These are phyloP conservation scores for Drosophila pseudotalamancana DNA, from an alignment of 2,888 invertebrate genomes.

Conservation along the genomic window DNA sequence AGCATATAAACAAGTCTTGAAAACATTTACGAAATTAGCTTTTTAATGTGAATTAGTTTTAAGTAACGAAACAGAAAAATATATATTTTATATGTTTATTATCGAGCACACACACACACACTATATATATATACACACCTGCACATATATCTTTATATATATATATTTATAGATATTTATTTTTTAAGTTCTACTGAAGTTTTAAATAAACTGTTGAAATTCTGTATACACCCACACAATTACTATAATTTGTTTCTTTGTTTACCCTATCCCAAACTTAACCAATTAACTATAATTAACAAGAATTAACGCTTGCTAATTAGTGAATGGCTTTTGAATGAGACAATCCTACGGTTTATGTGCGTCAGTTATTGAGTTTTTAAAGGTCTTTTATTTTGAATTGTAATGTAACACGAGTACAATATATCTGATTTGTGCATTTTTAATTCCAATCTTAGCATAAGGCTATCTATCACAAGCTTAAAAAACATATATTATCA, in stretches of 20 bases:
- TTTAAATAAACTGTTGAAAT: constrained; percentile 60
- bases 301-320: neutral
- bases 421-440: too few relatives aligned
- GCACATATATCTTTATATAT: constrained; percentile 24
- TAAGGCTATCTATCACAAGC: too few relatives aligned
- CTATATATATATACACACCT: constrained; percentile 35
- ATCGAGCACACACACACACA: constrained; percentile 43
- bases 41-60: constrained; percentile 52
- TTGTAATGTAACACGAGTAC: too few relatives aligned
- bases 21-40: constrained; percentile 51
- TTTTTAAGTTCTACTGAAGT: constrained; percentile 44
- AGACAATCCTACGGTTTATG: too few relatives aligned
- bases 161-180: constrained; percentile 34
- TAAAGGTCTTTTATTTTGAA: too few relatives aligned
- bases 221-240: constrained; percentile 29
- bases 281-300: neutral
- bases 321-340: neutral
- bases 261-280: neutral
- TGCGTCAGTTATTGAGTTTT: too few relatives aligned
- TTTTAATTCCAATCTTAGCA: neutral
- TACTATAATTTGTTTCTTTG: neutral
- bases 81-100: constrained; percentile 40
- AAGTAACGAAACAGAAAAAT: constrained; percentile 29
- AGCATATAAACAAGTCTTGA: constrained; percentile 32
- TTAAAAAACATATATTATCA: neutral